These are phyloP conservation scores for Mythimna vitellina DNA, from an alignment of 2,888 invertebrate genomes.

Conservation along the genomic window DNA sequence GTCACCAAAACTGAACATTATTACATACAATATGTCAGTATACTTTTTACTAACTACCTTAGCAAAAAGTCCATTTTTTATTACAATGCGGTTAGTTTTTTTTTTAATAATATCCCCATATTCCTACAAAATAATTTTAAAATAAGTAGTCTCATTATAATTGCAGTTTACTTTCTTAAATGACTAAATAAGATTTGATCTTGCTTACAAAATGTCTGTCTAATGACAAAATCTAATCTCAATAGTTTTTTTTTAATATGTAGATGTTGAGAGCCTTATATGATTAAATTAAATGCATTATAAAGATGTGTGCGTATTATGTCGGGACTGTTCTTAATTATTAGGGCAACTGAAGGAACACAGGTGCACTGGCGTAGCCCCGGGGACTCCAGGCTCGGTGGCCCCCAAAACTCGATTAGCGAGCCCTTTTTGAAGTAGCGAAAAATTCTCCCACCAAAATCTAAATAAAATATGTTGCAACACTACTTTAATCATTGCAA, in stretches of 20 bases:
- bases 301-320: slow-evolving; percentile 31
- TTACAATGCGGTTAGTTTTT: background rate
- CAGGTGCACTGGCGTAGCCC: no score
- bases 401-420: no score
- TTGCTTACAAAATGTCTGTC: slow-evolving; percentile 30
- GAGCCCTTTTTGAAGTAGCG: no score
- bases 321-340: background rate
- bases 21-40: slow-evolving; percentile 1
- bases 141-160: slow-evolving; percentile 24
- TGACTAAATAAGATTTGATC: slow-evolving; percentile 30
- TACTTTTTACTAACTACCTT: background rate
- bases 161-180: background rate
- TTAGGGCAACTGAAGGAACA: background rate
- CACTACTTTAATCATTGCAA: no score
- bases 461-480: no score
- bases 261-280: slow-evolving; percentile 35
- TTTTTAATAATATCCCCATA: background rate
- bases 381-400: no score
- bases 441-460: no score
- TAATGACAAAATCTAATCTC: slow-evolving; percentile 22
- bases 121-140: background rate
- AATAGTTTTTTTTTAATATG: slow-evolving; percentile 27
- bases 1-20: slow-evolving; percentile 5
- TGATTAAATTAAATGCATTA: slow-evolving; percentile 52
- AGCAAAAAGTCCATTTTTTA: background rate